These are phyloP conservation scores for Ectemnius lituratus DNA, from an alignment of 2,888 invertebrate genomes.

Conservation along the genomic window DNA sequence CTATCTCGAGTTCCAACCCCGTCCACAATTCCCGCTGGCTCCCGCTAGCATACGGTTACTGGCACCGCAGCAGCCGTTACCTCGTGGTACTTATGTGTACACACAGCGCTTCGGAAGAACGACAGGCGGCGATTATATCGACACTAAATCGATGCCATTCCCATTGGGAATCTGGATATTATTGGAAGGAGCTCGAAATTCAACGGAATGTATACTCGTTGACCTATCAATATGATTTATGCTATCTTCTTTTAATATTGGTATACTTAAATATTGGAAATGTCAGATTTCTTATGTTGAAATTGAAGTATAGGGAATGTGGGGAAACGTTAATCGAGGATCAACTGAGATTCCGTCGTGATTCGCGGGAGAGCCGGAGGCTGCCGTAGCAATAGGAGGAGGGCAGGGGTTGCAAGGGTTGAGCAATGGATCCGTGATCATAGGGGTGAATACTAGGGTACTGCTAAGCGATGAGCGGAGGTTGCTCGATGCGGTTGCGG, in stretches of 20 bases:
- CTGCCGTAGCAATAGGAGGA: neutral
- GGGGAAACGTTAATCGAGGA: constrained; percentile 24
- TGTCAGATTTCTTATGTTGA: too few relatives aligned
- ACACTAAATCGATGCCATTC: constrained; percentile 19
- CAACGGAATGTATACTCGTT: too few relatives aligned
- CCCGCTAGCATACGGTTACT: constrained; percentile 23
- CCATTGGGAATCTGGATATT: too few relatives aligned
- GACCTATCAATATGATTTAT: too few relatives aligned
- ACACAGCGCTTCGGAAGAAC: constrained; percentile 34
- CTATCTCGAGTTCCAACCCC: constrained; percentile 47
- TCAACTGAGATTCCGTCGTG: constrained; percentile 24
- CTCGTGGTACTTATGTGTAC: constrained; percentile 53
- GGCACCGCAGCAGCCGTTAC: constrained; percentile 50
- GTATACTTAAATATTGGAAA: too few relatives aligned
- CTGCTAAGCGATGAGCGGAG: constrained; percentile 20
- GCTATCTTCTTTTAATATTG: too few relatives aligned
- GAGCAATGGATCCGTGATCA: constrained; percentile 10
- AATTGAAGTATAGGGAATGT: neutral
- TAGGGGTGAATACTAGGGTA: constrained; percentile 24
- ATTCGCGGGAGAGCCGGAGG: neutral
- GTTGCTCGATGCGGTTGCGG: constrained; percentile 27
- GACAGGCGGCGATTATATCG: neutral
- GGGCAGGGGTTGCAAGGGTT: constrained; percentile 3
- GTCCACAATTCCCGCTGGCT: constrained; percentile 40
- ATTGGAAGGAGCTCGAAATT: too few relatives aligned